These are phyloP conservation scores for Marmota monax DNA, from an alignment of 2,113 vertebrate species.

Conservation along the genomic window DNA sequence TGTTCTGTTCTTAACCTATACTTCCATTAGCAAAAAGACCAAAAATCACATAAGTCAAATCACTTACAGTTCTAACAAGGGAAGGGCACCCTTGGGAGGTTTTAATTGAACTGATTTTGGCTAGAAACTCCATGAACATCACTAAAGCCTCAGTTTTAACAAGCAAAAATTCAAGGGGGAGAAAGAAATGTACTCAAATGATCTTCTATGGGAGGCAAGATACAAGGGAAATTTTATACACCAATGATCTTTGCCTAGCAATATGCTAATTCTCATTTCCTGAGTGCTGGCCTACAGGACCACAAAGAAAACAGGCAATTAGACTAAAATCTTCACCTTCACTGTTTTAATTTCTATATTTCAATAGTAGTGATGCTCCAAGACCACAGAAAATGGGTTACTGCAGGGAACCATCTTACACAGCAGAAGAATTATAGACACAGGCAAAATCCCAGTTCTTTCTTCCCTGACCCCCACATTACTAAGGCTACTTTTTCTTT, in stretches of 20 bases:
- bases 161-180: not conserved
- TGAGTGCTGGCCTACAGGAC: not conserved
- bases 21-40: not conserved
- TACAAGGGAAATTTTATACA: not conserved
- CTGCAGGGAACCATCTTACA: not conserved
- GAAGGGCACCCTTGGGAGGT: not conserved
- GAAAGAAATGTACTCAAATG: not conserved
- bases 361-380: not conserved
- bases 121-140: slow-evolving; percentile 1
- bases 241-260: not conserved
- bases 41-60: not conserved
- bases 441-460: not conserved
- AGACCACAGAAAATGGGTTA: not conserved
- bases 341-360: not conserved
- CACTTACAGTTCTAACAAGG: not conserved
- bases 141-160: slow-evolving; percentile 22
- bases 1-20: not conserved
- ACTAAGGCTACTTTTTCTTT: not conserved
- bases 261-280: not conserved
- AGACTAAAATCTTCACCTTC: not conserved
- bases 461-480: not conserved
- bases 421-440: not conserved
- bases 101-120: slow-evolving; percentile 30
- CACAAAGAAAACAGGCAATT: not conserved
- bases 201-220: not conserved